phyloP scores from a whole-genome alignment of 2,888 invertebrate genomes.

The Aspidiotus rigidus region DNA sequence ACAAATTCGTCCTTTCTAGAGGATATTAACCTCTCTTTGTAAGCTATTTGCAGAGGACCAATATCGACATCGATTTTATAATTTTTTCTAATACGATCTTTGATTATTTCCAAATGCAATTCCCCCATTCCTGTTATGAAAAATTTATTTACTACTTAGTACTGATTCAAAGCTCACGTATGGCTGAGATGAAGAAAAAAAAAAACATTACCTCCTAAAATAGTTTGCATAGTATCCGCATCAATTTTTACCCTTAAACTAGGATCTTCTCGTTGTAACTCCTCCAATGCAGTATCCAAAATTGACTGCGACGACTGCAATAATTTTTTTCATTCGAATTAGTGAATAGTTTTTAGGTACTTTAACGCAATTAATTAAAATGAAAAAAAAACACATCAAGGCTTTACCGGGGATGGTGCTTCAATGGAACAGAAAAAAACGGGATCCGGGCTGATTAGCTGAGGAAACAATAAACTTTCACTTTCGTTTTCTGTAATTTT shows the following conservation, averaged over 20 bases:
- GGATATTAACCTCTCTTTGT: constrained; percentile 62
- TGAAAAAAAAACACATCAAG: constrained; percentile 53
- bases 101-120: constrained; percentile 87
- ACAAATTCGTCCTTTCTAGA: constrained; percentile 45
- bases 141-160: neutral
- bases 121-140: constrained; percentile 80
- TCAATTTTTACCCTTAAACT: constrained; percentile 68
- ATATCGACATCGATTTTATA: constrained; percentile 85
- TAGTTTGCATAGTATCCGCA: constrained; percentile 74
- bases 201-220: constrained; percentile 56
- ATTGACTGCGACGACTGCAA: constrained; percentile 56
- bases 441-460: constrained; percentile 74
- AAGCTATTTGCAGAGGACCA: constrained; percentile 85
- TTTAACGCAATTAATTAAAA: constrained; percentile 69
- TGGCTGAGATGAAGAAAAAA: constrained; percentile 4
- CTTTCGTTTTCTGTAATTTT: constrained; percentile 40
- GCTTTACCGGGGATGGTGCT: constrained; percentile 57
- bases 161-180: constrained; percentile 18
- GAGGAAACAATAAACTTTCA: constrained; percentile 45
- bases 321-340: too few relatives aligned
- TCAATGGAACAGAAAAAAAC: constrained; percentile 96
- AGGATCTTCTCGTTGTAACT: constrained; percentile 83
- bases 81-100: constrained; percentile 75
- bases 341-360: constrained; percentile 51
- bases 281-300: constrained; percentile 68